phyloP scores from a whole-genome alignment of 2,113 vertebrate species.

The Cinclus mexicanus region DNA sequence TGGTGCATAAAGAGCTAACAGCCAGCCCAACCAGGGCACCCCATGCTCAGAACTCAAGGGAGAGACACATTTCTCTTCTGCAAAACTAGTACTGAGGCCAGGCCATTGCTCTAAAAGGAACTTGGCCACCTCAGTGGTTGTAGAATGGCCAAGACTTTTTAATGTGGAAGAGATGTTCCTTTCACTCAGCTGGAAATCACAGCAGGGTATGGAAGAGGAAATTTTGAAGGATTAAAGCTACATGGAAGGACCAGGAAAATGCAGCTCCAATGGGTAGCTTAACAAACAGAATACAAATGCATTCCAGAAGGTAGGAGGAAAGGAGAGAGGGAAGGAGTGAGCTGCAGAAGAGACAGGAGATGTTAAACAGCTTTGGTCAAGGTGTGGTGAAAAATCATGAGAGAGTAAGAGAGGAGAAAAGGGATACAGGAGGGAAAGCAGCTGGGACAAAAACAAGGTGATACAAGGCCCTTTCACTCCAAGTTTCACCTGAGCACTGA shows the following conservation, averaged over 20 bases:
- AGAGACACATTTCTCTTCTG: neutral
- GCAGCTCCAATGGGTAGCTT: neutral
- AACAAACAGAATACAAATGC: neutral
- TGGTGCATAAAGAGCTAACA: neutral
- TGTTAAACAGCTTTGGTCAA: neutral
- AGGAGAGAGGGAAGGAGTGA: neutral
- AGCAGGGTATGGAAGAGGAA: neutral
- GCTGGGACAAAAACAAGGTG: neutral
- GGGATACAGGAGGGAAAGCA: neutral
- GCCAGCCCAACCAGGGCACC: neutral
- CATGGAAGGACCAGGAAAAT: neutral
- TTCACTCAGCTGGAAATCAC: neutral
- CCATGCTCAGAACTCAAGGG: neutral
- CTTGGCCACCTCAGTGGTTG: fast-evolving
- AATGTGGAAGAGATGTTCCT: neutral
- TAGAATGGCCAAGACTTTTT: neutral
- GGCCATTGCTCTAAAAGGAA: neutral
- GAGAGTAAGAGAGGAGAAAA: neutral
- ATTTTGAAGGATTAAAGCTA: neutral
- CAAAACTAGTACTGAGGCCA: neutral
- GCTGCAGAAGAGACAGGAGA: neutral
- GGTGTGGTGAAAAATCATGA: neutral
- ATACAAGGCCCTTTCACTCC: neutral
- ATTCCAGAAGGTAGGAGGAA: neutral
- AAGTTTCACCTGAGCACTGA: neutral